A percentile compares a stretch with the other conserved stretches of the same genome.
Evolutionary conservation across 1,140 invertebrate species (phyloP).

Genomic region (Gerris buenoi): DNA sequence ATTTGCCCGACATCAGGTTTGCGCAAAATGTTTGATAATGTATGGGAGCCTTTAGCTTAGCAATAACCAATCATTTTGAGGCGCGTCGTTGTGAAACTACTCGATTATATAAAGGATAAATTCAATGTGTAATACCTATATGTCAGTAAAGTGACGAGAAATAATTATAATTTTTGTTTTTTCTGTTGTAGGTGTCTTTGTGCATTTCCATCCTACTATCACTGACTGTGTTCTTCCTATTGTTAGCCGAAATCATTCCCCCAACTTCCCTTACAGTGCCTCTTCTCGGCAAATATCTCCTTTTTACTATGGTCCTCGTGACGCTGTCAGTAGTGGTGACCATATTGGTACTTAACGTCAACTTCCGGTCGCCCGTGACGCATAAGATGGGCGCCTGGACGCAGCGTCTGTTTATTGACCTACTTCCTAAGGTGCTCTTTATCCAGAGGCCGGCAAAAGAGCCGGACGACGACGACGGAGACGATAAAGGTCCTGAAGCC

Average conservation of each 20-base stretch:
- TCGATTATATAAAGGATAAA: too few species aligned
- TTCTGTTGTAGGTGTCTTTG: constrained; percentile 52
- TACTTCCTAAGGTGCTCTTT: constrained; percentile 69
- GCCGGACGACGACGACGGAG: constrained; percentile 40
- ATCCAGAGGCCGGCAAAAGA: constrained; percentile 68
- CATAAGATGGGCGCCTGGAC: constrained; percentile 89
- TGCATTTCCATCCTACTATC: constrained; percentile 97
- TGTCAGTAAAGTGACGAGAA: too few species aligned
- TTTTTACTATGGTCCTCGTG: constrained; percentile 98
- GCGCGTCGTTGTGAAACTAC: too few species aligned
- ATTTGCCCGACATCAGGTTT: too few species aligned
- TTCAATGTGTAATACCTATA: too few species aligned
- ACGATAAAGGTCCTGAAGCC: constrained; percentile 43
- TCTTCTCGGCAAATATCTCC: constrained; percentile 90
- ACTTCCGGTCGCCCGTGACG: constrained; percentile 94
- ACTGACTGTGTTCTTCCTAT: constrained; percentile 94
- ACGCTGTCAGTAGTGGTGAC: constrained; percentile 95
- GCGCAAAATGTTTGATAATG: too few species aligned
- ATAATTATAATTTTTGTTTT: too few species aligned
- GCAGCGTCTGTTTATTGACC: constrained; percentile 68
- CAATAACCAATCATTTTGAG: too few species aligned
- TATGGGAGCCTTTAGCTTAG: too few species aligned
- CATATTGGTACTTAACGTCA: constrained; percentile 94
- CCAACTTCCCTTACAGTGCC: constrained; percentile 97
- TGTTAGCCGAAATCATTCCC: constrained; percentile 95